These are phyloP conservation scores for Festucalex cinctus DNA, from an alignment of 2,113 vertebrate species.

Conservation along the genomic window DNA sequence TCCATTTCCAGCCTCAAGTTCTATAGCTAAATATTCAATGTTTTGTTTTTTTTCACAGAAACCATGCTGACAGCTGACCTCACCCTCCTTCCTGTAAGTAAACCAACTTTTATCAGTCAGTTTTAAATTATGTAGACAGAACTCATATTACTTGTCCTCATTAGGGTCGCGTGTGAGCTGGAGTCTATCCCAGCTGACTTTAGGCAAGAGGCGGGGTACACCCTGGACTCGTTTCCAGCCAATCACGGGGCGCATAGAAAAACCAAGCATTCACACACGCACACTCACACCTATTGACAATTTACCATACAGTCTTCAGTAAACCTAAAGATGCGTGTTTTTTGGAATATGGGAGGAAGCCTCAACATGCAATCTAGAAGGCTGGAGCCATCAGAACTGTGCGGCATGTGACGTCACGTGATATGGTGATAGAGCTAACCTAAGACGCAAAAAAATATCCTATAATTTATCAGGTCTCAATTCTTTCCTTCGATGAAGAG, in stretches of 20 bases:
- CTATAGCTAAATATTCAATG: conserved; percentile 20
- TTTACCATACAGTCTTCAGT: neutral
- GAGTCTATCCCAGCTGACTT: neutral
- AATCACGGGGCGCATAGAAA: neutral
- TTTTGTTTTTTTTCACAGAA: neutral
- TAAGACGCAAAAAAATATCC: no score
- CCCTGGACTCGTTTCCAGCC: neutral
- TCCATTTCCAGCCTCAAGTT: conserved; percentile 1
- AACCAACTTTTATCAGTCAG: conserved; percentile 25
- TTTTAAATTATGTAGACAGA: neutral
- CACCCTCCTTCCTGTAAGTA: conserved; percentile 16
- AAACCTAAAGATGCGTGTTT: neutral
- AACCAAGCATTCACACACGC: neutral
- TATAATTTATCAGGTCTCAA: no score
- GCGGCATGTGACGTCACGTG: no score
- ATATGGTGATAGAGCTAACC: no score
- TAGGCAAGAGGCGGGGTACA: neutral
- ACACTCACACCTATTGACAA: neutral
- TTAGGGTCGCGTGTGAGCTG: neutral
- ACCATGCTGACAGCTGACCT: conserved; percentile 40
- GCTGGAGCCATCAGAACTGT: neutral
- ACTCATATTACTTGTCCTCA: neutral
- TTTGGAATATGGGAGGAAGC: neutral
- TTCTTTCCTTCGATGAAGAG: no score
- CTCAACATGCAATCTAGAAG: neutral